phyloP scores from a whole-genome alignment of 2,797 vertebrate genomes.

The Xenops minutus region DNA sequence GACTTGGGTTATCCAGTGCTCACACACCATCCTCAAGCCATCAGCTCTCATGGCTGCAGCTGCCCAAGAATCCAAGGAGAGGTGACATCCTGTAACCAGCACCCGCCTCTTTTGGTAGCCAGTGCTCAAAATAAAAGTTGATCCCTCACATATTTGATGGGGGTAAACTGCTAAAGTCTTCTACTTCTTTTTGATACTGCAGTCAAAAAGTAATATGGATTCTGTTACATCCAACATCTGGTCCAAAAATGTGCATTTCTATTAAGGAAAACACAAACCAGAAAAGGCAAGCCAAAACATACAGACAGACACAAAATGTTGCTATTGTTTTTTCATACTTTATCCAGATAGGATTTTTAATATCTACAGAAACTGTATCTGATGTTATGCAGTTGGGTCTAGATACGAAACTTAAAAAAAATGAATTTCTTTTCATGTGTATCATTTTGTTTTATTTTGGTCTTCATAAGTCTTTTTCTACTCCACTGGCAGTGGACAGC shows the following conservation, averaged over 20 bases:
- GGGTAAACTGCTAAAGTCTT: neutral
- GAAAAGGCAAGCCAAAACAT: slow-evolving; percentile 34
- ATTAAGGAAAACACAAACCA: slow-evolving; percentile 45
- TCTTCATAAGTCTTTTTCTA: neutral
- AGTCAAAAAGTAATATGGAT: slow-evolving; percentile 33
- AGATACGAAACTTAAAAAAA: neutral
- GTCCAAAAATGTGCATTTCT: slow-evolving; percentile 44
- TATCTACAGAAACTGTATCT: neutral
- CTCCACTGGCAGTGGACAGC: neutral
- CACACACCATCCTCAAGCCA: neutral
- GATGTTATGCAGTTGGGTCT: neutral
- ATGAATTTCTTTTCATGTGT: neutral
- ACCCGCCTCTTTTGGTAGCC: neutral
- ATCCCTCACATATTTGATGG: slow-evolving; percentile 8
- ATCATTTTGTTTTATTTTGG: neutral
- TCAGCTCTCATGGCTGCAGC: neutral
- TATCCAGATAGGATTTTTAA: slow-evolving; percentile 17
- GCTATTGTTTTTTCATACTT: slow-evolving; percentile 9
- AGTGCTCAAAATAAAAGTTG: neutral
- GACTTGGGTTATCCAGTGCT: neutral
- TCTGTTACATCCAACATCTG: slow-evolving; percentile 56
- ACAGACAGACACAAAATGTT: slow-evolving; percentile 23
- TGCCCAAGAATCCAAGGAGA: neutral
- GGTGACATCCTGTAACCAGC: neutral
- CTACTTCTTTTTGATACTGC: slow-evolving; percentile 23